Evolutionary conservation across 2,888 invertebrate species (phyloP).

Genomic region (Drosophila merina): DNA sequence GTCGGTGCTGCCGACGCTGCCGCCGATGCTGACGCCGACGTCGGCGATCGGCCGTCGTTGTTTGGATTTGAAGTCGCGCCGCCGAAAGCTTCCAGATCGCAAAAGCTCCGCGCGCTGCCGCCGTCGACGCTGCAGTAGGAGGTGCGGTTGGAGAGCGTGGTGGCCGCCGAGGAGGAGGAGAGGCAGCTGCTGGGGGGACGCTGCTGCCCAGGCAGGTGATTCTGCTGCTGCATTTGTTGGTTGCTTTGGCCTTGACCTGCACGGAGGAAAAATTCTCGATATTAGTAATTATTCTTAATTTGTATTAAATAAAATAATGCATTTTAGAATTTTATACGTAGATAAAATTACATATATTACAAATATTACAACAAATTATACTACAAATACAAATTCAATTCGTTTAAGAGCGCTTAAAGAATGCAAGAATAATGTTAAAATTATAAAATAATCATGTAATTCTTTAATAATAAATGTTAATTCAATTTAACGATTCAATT

Average conservation of each 20-base stretch:
- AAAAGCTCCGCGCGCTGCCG: slow-evolving; percentile 79
- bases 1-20: slow-evolving; percentile 22
- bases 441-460: too few species aligned
- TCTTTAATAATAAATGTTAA: too few species aligned
- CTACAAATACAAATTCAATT: too few species aligned
- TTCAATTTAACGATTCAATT: too few species aligned
- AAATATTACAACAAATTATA: too few species aligned
- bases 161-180: slow-evolving; percentile 74
- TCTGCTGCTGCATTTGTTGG: slow-evolving; percentile 61
- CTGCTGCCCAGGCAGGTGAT: slow-evolving; percentile 75
- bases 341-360: too few species aligned
- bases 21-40: slow-evolving; percentile 26
- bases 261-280: neutral
- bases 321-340: too few species aligned
- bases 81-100: slow-evolving; percentile 77
- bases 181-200: slow-evolving; percentile 71
- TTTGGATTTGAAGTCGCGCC: slow-evolving; percentile 17
- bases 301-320: neutral
- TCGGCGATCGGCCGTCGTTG: slow-evolving; percentile 21
- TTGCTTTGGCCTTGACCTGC: slow-evolving; percentile 48
- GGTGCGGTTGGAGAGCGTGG: slow-evolving; percentile 81
- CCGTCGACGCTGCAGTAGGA: slow-evolving; percentile 82
- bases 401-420: too few species aligned
- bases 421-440: too few species aligned
- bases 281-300: neutral